A percentile compares a stretch with the other conserved stretches of the same genome.
Evolutionary conservation across 2,113 vertebrate species (phyloP).

Genomic region (Puffinus mauretanicus): DNA sequence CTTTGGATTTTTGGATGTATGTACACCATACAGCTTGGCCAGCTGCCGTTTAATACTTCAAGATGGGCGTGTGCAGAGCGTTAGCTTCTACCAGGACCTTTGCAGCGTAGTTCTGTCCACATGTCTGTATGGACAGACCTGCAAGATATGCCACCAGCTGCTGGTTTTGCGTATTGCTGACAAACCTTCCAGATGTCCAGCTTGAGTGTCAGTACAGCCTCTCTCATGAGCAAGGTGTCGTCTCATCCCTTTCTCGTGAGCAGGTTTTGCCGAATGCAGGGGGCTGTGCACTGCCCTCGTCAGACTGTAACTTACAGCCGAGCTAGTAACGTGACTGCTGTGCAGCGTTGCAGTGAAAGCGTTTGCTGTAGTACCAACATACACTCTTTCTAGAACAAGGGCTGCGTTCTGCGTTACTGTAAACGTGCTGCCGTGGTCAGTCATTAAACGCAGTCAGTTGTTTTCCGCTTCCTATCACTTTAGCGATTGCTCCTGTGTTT

Average conservation of each 20-base stretch:
- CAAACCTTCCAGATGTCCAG: background rate
- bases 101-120: too few species aligned
- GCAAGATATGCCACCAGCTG: background rate
- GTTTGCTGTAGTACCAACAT: background rate
- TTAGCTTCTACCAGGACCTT: background rate
- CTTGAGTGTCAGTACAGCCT: background rate
- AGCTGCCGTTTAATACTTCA: too few species aligned
- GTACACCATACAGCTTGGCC: too few species aligned
- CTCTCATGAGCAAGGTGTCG: background rate
- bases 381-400: too few species aligned
- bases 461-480: background rate
- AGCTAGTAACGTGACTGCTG: background rate
- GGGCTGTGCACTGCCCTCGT: rapidly evolving
- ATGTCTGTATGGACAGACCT: background rate
- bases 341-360: background rate
- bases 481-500: too few species aligned
- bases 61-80: background rate
- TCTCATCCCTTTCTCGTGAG: background rate
- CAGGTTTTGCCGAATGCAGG: background rate
- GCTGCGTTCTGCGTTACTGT: background rate
- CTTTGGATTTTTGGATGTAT: too few species aligned
- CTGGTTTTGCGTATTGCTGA: background rate
- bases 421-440: background rate
- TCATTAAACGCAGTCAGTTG: too few species aligned
- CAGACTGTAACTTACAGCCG: too few species aligned